phyloP scores from a whole-genome alignment of 2,113 vertebrate genomes.

The Nematolebias whitei region DNA sequence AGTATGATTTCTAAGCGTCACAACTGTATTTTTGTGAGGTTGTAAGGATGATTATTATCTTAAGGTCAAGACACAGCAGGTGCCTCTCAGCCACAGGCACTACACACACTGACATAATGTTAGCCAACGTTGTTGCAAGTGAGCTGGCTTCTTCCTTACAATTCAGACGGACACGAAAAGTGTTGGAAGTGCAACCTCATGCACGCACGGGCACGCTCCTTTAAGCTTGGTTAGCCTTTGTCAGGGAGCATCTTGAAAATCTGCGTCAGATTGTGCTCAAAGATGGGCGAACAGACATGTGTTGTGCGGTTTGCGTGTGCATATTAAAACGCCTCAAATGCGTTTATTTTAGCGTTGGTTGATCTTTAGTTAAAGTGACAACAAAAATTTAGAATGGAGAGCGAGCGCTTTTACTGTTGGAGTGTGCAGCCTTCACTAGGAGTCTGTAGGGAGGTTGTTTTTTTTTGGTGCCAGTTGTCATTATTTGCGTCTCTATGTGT shows the following conservation, averaged over 20 bases:
- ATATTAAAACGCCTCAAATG: not conserved
- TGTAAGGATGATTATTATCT: conserved; percentile 2
- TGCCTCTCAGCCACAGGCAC: conserved; percentile 24
- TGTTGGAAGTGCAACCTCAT: conserved; percentile 35
- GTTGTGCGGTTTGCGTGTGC: not conserved
- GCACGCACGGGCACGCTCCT: conserved; percentile 30
- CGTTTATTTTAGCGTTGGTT: conserved; percentile 5
- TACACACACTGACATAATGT: conserved; percentile 38
- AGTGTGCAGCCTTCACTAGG: conserved; percentile 18
- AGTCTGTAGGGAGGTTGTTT: conserved; percentile 37
- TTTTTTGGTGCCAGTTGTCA: conserved; percentile 52
- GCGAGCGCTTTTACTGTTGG: not conserved
- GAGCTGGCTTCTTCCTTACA: conserved; percentile 41
- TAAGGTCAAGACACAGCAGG: conserved; percentile 48
- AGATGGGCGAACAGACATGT: conserved; percentile 24
- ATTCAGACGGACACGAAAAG: conserved; percentile 46
- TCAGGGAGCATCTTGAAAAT: conserved; percentile 60
- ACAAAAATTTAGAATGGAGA: not conserved
- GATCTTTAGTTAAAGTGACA: not conserved
- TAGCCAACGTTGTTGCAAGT: conserved; percentile 48
- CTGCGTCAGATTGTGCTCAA: conserved; percentile 45
- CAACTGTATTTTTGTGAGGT: not conserved
- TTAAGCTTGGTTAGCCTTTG: conserved; percentile 62
- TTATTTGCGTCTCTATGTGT: conserved; percentile 47
- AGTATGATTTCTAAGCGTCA: not conserved